Evolutionary conservation across 2,797 vertebrate genomes (phyloP).

Genomic region (Cetoscarus ocellatus): DNA sequence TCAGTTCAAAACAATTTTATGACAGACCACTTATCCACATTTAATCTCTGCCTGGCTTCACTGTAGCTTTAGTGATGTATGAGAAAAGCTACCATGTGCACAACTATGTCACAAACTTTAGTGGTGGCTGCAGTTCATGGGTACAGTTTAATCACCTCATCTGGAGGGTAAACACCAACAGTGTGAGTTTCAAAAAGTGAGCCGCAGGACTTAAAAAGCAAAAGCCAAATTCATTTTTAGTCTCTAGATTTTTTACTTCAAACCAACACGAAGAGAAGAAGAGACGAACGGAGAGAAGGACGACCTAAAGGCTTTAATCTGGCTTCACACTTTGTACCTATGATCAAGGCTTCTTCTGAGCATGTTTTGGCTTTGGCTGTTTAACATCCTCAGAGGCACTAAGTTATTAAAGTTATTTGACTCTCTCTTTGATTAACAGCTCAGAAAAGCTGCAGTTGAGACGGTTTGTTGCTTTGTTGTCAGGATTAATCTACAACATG

Average conservation of each 20-base stretch:
- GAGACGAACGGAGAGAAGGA: not conserved
- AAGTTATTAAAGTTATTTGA: not conserved
- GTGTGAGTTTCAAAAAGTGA: too few relatives aligned
- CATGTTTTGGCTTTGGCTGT: not conserved
- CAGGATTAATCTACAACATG: not conserved
- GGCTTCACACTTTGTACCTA: conserved; percentile 4
- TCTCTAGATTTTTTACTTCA: conserved; percentile 3
- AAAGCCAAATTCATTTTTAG: not conserved
- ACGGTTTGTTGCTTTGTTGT: not conserved
- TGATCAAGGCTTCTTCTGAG: conserved; percentile 8
- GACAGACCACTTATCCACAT: not conserved
- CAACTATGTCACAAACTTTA: not conserved
- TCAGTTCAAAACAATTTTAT: not conserved
- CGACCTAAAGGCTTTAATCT: conserved; percentile 1
- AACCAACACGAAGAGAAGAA: not conserved
- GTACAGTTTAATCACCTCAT: too few relatives aligned
- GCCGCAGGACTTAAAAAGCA: not conserved
- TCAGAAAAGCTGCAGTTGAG: not conserved
- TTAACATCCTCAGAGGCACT: not conserved
- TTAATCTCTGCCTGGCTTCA: not conserved
- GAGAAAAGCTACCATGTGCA: not conserved
- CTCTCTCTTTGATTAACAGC: conserved; percentile 5
- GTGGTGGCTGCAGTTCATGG: too few relatives aligned
- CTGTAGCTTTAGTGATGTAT: not conserved
- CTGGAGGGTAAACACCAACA: too few relatives aligned